Conservation (phyloP, 2,113 vertebrate genomes). For the Aphelocoma coerulescens region DNA sequence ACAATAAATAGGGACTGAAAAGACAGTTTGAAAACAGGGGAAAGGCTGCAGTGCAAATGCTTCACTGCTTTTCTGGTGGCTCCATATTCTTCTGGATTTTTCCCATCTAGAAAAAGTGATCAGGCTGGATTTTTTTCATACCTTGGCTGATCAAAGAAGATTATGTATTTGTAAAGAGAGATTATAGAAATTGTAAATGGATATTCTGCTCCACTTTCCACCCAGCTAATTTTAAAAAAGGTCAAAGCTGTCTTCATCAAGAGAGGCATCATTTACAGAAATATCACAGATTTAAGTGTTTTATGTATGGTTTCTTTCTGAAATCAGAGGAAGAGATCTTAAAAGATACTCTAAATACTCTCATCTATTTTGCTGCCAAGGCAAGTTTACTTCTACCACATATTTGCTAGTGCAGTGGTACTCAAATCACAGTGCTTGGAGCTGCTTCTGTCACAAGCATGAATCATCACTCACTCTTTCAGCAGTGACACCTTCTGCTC, state of each 20-base stretch:
- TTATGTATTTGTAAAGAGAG: not conserved
- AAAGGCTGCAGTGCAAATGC: not conserved
- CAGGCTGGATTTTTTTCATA: not conserved
- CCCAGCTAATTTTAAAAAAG: not conserved
- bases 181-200: not conserved
- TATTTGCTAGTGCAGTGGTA: not conserved
- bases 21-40: not conserved
- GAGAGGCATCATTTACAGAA: not conserved
- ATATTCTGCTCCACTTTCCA: not conserved
- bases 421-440: constrained; percentile 16
- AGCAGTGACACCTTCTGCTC: constrained; percentile 27
- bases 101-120: not conserved
- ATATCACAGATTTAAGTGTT: not conserved
- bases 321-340: not conserved
- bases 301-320: not conserved
- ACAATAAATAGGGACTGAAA: not conserved
- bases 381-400: not conserved
- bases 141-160: not conserved
- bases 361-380: not conserved
- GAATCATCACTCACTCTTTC: constrained; percentile 9
- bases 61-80: not conserved
- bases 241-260: not conserved
- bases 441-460: constrained; percentile 26
- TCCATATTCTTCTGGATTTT: not conserved
- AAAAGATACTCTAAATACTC: not conserved